Evolutionary conservation across 2,888 invertebrate species (phyloP), one percentile per base, ranked within the genome.

Genomic region (Aleiodes leptofemur): DNA sequence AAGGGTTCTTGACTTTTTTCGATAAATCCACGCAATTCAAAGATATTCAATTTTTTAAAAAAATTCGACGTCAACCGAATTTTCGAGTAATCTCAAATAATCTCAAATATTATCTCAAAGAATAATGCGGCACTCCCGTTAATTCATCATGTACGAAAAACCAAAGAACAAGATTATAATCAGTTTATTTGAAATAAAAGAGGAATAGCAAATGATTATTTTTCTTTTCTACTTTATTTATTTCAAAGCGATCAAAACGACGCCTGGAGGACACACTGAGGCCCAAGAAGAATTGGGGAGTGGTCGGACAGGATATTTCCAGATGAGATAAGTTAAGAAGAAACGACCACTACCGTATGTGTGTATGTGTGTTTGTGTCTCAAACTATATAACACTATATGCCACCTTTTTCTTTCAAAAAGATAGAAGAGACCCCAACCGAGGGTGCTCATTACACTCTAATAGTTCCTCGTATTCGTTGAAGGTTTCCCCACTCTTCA

Each of bases 401-500:
- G 77, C 81, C 72, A 83, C 82, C 83, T 82, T 81, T 81, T 78
- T 23, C 23, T 23, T 23, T 23, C 81, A 82, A 75, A 77, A 81
- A 84, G 82, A 85, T 82, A 82, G 79, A 71, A 55, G 79, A 78
- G 79, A 78, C 79, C 81, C 73, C 73, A 72, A 72, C 72, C 73
- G 72, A 82, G 82, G 83, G 82, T 82, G 81, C 85, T 86, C 85
- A 85, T 87, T 86, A 86, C 83, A 81, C 81, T 82, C 83, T 87
- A 88, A 88, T 87, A 85, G 85, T 85, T 85, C 76, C 73, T 76
- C 74, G 78, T 79, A 78, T 80, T 76, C 69, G 57, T 57, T 66
- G 43, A 77, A 75, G 77, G 31, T 64, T 51, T 8, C 76, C 76
- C 55, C 23, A 23, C 23, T 61, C 64, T 31, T 74, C 70, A 38